These are phyloP conservation scores for Alloplasta piceator DNA, from an alignment of 2,888 invertebrate species.

Conservation along the genomic window DNA sequence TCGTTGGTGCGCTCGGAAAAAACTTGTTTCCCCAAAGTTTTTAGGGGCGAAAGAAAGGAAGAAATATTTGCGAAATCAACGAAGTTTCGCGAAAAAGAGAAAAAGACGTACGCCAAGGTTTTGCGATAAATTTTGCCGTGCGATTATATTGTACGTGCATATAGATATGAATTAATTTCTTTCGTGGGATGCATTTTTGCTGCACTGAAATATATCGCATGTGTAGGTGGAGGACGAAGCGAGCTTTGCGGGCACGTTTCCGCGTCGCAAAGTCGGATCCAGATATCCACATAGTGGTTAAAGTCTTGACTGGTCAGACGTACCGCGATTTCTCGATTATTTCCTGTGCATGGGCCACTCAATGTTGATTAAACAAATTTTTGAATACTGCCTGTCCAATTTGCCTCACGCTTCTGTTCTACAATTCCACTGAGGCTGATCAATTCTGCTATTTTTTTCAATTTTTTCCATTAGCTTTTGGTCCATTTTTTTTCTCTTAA, in stretches of 20 bases:
- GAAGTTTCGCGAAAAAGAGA: background rate
- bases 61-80: background rate
- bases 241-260: slow-evolving; percentile 1
- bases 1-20: slow-evolving; percentile 5
- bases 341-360: no score
- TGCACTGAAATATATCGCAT: background rate
- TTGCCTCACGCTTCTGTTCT: no score
- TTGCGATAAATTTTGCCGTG: no score
- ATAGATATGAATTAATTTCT: no score
- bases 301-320: slow-evolving; percentile 54
- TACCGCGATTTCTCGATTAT: background rate
- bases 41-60: background rate
- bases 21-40: slow-evolving; percentile 39
- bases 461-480: no score
- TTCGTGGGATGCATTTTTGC: background rate
- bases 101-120: background rate
- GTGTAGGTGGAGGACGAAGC: background rate
- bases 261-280: slow-evolving; percentile 46
- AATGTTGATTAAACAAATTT: no score
- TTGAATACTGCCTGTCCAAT: no score
- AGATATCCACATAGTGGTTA: slow-evolving; percentile 48
- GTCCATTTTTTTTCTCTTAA: no score
- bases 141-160: no score
- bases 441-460: no score
- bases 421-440: no score